These are phyloP conservation scores for Corythaixoides concolor DNA, from an alignment of 2,113 vertebrate genomes.

Conservation along the genomic window DNA sequence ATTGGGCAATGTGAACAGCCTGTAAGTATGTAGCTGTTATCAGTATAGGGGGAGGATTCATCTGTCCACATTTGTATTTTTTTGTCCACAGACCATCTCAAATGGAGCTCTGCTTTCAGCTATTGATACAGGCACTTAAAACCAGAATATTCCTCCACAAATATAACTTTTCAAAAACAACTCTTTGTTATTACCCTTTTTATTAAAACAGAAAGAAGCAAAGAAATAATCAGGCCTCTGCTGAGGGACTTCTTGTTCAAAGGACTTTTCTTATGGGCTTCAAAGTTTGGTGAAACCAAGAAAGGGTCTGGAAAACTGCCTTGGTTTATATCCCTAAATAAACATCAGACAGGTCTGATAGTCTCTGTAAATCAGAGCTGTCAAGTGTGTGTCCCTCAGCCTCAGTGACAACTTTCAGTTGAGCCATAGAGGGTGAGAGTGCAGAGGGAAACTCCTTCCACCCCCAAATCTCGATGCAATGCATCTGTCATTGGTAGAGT, in stretches of 20 bases:
- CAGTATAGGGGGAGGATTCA: background rate
- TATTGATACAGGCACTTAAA: background rate
- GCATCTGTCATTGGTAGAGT: background rate
- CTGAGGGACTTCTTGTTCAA: background rate
- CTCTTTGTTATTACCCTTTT: background rate
- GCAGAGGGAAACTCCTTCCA: accelerated
- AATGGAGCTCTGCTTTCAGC: background rate
- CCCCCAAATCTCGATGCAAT: background rate
- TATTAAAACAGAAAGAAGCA: background rate
- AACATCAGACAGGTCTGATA: background rate
- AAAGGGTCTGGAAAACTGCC: background rate
- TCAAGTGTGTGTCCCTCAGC: background rate
- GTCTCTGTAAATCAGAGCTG: background rate
- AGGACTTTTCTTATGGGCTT: background rate
- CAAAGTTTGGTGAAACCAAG: background rate
- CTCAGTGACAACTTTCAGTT: background rate
- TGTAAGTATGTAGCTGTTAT: background rate
- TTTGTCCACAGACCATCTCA: background rate
- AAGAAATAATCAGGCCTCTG: background rate
- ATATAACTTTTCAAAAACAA: background rate
- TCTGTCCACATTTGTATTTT: accelerated
- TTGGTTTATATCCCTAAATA: background rate
- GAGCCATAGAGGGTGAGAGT: background rate
- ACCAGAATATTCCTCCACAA: background rate
- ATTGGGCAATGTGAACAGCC: background rate